phyloP scores from a whole-genome alignment of 2,113 vertebrate genomes.

The Sturnus vulgaris region DNA sequence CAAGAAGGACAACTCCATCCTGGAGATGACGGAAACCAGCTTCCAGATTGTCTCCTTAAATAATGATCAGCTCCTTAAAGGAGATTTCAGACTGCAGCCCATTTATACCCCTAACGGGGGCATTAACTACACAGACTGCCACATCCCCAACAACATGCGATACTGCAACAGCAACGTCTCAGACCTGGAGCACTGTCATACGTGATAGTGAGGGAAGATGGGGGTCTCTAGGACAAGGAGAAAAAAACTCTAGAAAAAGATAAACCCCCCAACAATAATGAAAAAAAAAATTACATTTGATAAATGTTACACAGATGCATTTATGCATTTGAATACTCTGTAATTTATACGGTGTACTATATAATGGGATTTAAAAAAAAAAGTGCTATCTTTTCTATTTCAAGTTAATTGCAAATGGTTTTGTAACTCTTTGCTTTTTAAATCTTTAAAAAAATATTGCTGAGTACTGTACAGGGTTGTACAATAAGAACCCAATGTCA shows the following conservation, averaged over 20 bases:
- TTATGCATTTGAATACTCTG: constrained; percentile 85
- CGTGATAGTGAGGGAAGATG: constrained; percentile 78
- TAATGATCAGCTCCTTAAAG: constrained; percentile 99
- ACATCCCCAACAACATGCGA: constrained; percentile 94
- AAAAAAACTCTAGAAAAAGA: constrained; percentile 34
- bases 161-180: constrained; percentile 96
- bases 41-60: constrained; percentile 99
- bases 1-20: constrained; percentile 99
- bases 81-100: constrained; percentile 98
- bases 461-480: constrained; percentile 94
- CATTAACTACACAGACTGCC: constrained; percentile 96
- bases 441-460: constrained; percentile 83
- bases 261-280: constrained; percentile 19
- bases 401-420: constrained; percentile 89
- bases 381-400: constrained; percentile 98
- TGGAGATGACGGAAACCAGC: constrained; percentile 99
- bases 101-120: constrained; percentile 98
- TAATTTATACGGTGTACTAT: constrained; percentile 99
- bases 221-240: not conserved
- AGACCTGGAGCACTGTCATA: constrained; percentile 95
- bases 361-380: constrained; percentile 84
- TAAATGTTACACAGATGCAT: constrained; percentile 83
- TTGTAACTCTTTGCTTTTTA: constrained; percentile 97
- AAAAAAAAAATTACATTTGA: constrained; percentile 77
- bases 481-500: constrained; percentile 84